Conservation (phyloP, 1,140 invertebrate genomes). For the Drosophila azteca region DNA sequence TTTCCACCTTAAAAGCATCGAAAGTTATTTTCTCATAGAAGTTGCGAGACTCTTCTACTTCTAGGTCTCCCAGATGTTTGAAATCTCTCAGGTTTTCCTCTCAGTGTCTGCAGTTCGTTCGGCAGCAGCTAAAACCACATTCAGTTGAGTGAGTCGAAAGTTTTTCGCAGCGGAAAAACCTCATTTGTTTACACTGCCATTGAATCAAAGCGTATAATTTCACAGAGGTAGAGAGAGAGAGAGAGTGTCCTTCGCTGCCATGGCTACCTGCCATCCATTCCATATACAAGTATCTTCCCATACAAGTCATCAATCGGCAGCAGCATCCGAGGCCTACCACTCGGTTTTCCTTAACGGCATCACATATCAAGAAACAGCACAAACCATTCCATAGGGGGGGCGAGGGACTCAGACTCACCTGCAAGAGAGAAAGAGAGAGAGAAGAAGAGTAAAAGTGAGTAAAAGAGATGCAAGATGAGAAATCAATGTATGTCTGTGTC, state of each 20-base stretch:
- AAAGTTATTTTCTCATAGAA: too few species aligned
- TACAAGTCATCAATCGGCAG: conserved; percentile 7
- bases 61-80: too few species aligned
- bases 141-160: conserved; percentile 15
- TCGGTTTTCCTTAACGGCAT: too few species aligned
- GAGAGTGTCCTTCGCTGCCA: neutral
- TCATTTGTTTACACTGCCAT: conserved; percentile 45
- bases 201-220: conserved; percentile 52
- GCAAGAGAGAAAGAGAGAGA: conserved; percentile 36
- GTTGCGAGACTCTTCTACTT: too few species aligned
- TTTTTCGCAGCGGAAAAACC: conserved; percentile 25
- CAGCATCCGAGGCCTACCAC: too few species aligned
- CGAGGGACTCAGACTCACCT: conserved; percentile 47
- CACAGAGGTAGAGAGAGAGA: conserved; percentile 38
- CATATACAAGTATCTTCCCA: too few species aligned
- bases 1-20: too few species aligned
- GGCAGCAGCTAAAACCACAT: conserved; percentile 13
- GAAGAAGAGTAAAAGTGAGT: conserved; percentile 16
- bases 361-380: too few species aligned
- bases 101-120: neutral
- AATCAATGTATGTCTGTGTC: conserved; percentile 47
- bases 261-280: too few species aligned
- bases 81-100: neutral
- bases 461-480: conserved; percentile 8
- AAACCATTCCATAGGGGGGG: too few species aligned